Evolutionary conservation across 2,113 vertebrate genomes (phyloP), one percentile per base, ranked within the genome.

Genomic region (Tychaedon coryphoeus): DNA sequence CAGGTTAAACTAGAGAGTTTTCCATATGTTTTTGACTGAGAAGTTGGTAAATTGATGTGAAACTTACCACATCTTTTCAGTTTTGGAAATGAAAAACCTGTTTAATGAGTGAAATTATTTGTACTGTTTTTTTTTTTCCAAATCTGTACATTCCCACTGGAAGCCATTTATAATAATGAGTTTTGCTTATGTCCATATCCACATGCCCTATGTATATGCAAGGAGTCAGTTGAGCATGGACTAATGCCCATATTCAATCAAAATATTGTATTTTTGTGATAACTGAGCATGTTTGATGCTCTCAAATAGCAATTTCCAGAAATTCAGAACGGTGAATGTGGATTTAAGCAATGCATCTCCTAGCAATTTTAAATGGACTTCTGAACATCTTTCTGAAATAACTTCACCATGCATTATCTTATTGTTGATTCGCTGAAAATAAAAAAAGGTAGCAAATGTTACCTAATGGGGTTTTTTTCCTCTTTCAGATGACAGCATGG

Each of bases 401-500:
- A 56, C 25, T 56, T 56, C 8, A 29, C 43, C 0, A 0, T 62
- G 71, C 23, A 4, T 70, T 89, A 47, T 51, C 29, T 78, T 78
- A 36, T 0, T 62, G 60, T 61, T 92, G 69, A 18, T 36, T 81
- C 56, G 13, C 70, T 77, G 66, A 26, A 72, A 79, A 65, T 9
- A 8, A 34, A 20, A 20, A 60, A 90, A 70, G 16, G 34, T 54
- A 61, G 43, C n/a, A 65, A 80, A 48, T 13, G 13, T 71, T 67
- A 43, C 33, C 42, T 92, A 56, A 31, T 58, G 10, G 13, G 10
- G 10, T 47, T 61, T 40, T 67, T 34, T 69, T 34, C 16, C 12
- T 83, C 60, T 96, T 77, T 26, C 97, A 99, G 99, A 99, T 83
- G 99, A 99, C 97, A 98, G 96, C 97, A 99, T 99, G 99, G 99